These are phyloP conservation scores for Cranoglanis bouderius DNA, from an alignment of 2,113 vertebrate species.

Conservation along the genomic window DNA sequence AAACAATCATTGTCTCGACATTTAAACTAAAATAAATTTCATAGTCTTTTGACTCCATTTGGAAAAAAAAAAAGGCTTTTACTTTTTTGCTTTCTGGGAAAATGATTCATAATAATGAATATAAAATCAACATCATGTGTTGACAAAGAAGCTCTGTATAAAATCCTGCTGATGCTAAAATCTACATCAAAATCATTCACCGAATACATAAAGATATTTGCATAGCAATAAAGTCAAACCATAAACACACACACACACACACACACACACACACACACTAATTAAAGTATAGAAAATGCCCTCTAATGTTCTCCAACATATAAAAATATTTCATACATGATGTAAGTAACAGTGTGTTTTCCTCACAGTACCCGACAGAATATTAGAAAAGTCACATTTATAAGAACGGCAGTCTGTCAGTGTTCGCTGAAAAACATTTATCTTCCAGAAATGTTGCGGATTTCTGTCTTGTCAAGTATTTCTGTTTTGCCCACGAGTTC, in stretches of 20 bases:
- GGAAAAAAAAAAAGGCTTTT: not conserved
- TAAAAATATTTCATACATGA: not conserved
- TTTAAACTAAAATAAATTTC: not conserved
- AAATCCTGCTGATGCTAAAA: not conserved
- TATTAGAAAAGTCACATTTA: not conserved
- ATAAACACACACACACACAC: slow-evolving; percentile 28
- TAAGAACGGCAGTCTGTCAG: not conserved
- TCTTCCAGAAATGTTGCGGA: not conserved
- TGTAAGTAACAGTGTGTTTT: not conserved
- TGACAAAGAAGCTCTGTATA: slow-evolving; percentile 32
- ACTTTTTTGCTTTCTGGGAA: slow-evolving; percentile 12
- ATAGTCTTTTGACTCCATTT: not conserved
- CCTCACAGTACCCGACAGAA: not conserved
- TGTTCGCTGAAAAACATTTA: not conserved
- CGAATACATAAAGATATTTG: slow-evolving; percentile 48
- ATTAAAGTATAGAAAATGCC: slow-evolving; percentile 51
- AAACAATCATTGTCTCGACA: too few relatives aligned
- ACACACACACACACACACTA: slow-evolving; percentile 44
- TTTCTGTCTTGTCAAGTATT: not conserved
- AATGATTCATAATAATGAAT: not conserved
- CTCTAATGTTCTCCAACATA: slow-evolving; percentile 19
- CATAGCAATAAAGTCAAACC: slow-evolving; percentile 59
- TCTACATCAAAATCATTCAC: slow-evolving; percentile 18
- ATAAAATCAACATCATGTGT: slow-evolving; percentile 39
- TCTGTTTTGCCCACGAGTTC: not conserved